These are phyloP conservation scores for Eubasilissa splendida DNA, from an alignment of 2,888 invertebrate genomes.

Conservation along the genomic window DNA sequence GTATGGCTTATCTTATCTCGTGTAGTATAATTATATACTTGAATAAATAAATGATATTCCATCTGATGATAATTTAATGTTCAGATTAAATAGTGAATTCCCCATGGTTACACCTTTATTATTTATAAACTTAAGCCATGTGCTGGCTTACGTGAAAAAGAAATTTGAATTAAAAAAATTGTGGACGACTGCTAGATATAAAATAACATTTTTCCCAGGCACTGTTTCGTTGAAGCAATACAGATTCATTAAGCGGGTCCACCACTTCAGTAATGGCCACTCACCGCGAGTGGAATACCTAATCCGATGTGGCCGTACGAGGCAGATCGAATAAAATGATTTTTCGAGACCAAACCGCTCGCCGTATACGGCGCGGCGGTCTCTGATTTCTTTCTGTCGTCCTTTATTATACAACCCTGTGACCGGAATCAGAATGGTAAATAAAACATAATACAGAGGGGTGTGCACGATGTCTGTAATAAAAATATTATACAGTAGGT, in stretches of 20 bases:
- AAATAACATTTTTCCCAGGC: conserved; percentile 1
- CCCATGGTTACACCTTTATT: no score
- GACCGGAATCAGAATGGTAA: no score
- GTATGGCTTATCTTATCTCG: no score
- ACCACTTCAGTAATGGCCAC: conserved; percentile 47
- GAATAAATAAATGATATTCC: no score
- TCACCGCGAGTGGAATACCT: conserved; percentile 31
- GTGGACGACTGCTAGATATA: neutral
- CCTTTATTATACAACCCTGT: no score
- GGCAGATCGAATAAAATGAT: neutral
- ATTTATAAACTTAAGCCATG: no score
- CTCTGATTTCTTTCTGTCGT: neutral
- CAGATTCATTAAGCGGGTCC: conserved; percentile 40
- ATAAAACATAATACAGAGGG: no score
- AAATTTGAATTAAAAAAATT: neutral
- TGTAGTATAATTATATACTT: no score
- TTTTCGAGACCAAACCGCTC: neutral
- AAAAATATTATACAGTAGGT: no score
- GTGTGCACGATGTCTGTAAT: no score
- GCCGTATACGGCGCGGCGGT: neutral
- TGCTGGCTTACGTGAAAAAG: neutral
- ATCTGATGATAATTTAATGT: no score
- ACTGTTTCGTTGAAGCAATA: neutral
- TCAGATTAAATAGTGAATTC: no score
- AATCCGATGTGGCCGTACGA: neutral